A percentile compares a stretch with the other conserved stretches of the same genome.
These are phyloP conservation scores for Panthera leo DNA, from an alignment of 2,113 vertebrate species.

Conservation along the genomic window DNA sequence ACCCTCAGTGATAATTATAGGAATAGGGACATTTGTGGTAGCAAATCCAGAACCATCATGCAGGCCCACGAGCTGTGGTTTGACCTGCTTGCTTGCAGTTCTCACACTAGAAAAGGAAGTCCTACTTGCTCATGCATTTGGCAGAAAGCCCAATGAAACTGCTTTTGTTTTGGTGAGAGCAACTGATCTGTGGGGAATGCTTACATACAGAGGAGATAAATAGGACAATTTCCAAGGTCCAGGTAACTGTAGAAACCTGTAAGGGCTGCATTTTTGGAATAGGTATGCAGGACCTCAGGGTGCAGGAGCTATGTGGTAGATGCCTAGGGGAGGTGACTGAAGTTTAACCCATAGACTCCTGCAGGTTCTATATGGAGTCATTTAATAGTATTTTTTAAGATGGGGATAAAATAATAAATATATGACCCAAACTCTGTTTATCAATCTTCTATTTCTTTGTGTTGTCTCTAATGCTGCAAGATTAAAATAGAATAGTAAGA, in stretches of 20 bases:
- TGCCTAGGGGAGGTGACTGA: neutral
- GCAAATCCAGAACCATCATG: constrained; percentile 45
- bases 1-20: constrained; percentile 48
- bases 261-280: constrained; percentile 48
- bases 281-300: neutral
- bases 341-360: neutral
- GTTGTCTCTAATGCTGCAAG: neutral
- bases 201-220: constrained; percentile 13
- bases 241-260: neutral
- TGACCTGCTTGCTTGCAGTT: constrained; percentile 61
- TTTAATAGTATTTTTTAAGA: neutral
- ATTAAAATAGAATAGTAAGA: neutral
- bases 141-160: constrained; percentile 73
- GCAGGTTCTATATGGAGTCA: neutral
- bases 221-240: neutral
- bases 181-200: constrained; percentile 65
- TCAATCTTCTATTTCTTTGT: neutral
- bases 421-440: neutral
- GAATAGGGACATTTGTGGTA: constrained; percentile 71
- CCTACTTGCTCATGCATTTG: constrained; percentile 38
- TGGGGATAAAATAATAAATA: neutral
- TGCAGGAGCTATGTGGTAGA: neutral
- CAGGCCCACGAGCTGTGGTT: neutral
- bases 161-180: constrained; percentile 73
- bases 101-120: constrained; percentile 69